Base-by-base conservation (phyloP, 2,888 invertebrate species). In the Scaptomyza reducta region DNA sequence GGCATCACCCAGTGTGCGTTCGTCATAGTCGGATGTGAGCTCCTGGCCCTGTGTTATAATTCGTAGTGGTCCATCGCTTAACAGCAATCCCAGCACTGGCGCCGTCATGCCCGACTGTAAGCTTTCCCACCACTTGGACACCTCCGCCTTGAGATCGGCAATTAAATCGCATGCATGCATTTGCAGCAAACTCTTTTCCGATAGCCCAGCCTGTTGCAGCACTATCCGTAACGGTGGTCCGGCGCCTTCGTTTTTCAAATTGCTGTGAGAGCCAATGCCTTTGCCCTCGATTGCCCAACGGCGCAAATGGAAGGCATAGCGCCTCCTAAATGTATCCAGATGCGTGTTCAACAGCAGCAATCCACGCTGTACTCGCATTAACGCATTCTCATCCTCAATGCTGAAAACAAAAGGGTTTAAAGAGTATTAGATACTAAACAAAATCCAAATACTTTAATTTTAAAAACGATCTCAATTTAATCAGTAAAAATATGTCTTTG, bases 31-130 rank as follows among this genome's bases (percentile, higher is more conserved):
- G 4, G 96, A 96, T 0, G 97, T 97, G 7, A 98, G 92, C 90
- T 98, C 98, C 91, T 98, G 98, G 0, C 98, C 98, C 89, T 96
- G 96, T 0, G 97, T 98, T 74, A 98, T 98, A 94, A 98, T 97
- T 45, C 98, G 93, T 54, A 98, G 94, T 0, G 97, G 97, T 0
- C 97, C 97, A 83, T 97, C 97, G 2, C 95, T 95, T 0, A 96
- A 92, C 29, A 96, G 91, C 3, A 96, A 92, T 14, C 94, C 95
- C 57, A 94, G 92, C 33, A 94, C 95, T 1, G 94, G 94, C 10
- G 92, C 92, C 29, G 91, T 89, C 44, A 90, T 86, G 3, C 90
- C 91, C 18, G 90, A 89, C 70, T 93, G 93, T 14, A 93, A 72
- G 65, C 93, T 93, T 91, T 97, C 97, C 96, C 97, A 98, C 98